Evolutionary conservation across 1,140 invertebrate species (phyloP), one percentile per base, ranked within the genome.

Genomic region (Polypedilum vanderplanki): DNA sequence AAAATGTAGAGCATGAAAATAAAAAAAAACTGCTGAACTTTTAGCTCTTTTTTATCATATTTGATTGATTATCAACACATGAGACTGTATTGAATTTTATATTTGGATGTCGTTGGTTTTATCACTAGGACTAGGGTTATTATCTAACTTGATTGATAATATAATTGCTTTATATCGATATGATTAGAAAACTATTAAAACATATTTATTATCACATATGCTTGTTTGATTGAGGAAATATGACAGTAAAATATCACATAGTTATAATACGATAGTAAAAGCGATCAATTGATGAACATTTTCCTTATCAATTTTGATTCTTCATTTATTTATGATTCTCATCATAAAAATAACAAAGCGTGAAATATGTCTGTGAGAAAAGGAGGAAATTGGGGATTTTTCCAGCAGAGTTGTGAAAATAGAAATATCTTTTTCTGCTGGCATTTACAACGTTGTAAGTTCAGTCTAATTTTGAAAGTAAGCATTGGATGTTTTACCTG

Each of bases 161-260:
- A 57, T 57, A 57, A 57, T 57, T 57, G 46, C 3, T 57, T 57
- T 57, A 57, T 57, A 1, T 12, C 46, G n/a, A 15, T 33, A 5
- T 57, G 46, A 57, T 15, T 57, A n/a, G 12, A 57, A 57, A 57
- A 57, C 46, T 57, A 57, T 57, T 57, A 57, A 57, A 57, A 57
- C 24, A 33, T 33, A 33, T 57, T 57, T 57, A 57, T 57, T 57
- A 57, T 57, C 12, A 4, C 46, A 57, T 57, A 1, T 15, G n/a
- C n/a, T n/a, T 4, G 10, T 57, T 8, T 57, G 46, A 57, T 57
- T 57, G 46, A 57, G 46, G 46, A 57, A 57, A 57, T 57, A n/a
- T 57, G 46, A 15, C 15, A 57, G 46, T 57, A 57, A 57, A 33
- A 57, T 57, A 57, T 57, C 46, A 12, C 12, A 57, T 57, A n/a